Evolutionary conservation across 1,140 invertebrate species (phyloP).

Genomic region (Papilio xuthus): DNA sequence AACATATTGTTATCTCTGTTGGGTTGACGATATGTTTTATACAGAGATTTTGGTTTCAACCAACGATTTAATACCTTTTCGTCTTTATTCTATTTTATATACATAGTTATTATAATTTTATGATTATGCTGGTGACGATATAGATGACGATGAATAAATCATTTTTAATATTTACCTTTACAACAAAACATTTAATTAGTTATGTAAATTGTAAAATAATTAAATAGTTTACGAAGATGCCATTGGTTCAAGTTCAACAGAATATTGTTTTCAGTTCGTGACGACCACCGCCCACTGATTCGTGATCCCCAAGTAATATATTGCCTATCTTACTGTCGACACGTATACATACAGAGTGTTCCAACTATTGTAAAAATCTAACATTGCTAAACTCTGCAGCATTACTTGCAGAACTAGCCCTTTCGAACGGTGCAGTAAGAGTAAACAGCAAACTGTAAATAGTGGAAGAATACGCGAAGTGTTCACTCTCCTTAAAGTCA

Average conservation of each 20-base stretch:
- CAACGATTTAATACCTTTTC: too few relatives aligned
- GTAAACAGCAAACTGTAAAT: not conserved
- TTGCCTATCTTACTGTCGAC: constrained; percentile 43
- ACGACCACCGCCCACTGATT: constrained; percentile 45
- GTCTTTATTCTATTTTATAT: too few relatives aligned
- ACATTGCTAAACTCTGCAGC: not conserved
- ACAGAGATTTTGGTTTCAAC: too few relatives aligned
- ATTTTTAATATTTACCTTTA: not conserved
- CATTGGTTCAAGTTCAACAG: constrained; percentile 47
- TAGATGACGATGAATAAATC: constrained; percentile 2
- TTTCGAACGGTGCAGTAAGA: not conserved
- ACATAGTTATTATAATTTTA: too few relatives aligned
- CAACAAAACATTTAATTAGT: constrained; percentile 19
- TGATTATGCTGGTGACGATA: too few relatives aligned
- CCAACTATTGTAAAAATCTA: not conserved
- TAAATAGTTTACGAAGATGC: constrained; percentile 33
- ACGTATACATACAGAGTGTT: constrained; percentile 43
- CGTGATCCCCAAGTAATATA: constrained; percentile 53
- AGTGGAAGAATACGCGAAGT: too few relatives aligned
- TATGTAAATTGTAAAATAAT: constrained; percentile 26
- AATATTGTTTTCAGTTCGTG: constrained; percentile 53
- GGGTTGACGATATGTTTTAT: too few relatives aligned
- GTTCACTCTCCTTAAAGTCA: too few relatives aligned
- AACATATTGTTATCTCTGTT: too few relatives aligned
- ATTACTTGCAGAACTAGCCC: not conserved